These are phyloP conservation scores for Gasterosteus aculeatus DNA, from an alignment of 2,113 vertebrate genomes.

Conservation along the genomic window DNA sequence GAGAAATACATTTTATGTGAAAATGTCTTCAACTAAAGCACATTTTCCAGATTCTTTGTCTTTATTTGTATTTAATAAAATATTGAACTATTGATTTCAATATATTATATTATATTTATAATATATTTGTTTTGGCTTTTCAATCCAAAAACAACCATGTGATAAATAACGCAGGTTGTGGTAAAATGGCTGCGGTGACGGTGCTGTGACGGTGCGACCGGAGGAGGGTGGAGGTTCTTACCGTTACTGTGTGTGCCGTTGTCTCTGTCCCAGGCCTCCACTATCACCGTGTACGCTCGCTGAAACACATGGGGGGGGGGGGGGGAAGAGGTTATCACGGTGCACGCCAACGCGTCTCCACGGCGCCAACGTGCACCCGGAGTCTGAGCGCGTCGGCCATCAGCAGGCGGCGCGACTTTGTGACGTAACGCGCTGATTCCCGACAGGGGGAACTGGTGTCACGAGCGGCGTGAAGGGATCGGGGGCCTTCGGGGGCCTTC, in stretches of 20 bases:
- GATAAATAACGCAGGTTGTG: too few species aligned
- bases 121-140: too few species aligned
- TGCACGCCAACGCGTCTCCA: slow-evolving; percentile 28
- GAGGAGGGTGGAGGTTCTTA: slow-evolving; percentile 75
- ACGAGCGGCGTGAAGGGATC: too few species aligned
- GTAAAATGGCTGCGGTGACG: too few species aligned
- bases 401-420: slow-evolving; percentile 3
- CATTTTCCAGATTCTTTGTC: too few species aligned
- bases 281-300: slow-evolving; percentile 91
- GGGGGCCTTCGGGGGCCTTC: not conserved
- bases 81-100: too few species aligned
- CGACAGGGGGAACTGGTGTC: not conserved
- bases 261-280: slow-evolving; percentile 96
- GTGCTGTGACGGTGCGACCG: too few species aligned
- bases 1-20: too few species aligned
- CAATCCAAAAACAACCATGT: too few species aligned
- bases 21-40: too few species aligned
- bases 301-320: slow-evolving; percentile 71
- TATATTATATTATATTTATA: too few species aligned
- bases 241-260: slow-evolving; percentile 86
- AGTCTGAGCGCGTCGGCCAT: slow-evolving; percentile 23
- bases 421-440: slow-evolving; percentile 21
- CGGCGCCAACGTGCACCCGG: slow-evolving; percentile 11
- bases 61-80: too few species aligned
- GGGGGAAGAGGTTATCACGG: slow-evolving; percentile 48